Evolutionary conservation across 2,113 vertebrate species (phyloP), one percentile per base, ranked within the genome.

Genomic region (Tetrao urogallus): DNA sequence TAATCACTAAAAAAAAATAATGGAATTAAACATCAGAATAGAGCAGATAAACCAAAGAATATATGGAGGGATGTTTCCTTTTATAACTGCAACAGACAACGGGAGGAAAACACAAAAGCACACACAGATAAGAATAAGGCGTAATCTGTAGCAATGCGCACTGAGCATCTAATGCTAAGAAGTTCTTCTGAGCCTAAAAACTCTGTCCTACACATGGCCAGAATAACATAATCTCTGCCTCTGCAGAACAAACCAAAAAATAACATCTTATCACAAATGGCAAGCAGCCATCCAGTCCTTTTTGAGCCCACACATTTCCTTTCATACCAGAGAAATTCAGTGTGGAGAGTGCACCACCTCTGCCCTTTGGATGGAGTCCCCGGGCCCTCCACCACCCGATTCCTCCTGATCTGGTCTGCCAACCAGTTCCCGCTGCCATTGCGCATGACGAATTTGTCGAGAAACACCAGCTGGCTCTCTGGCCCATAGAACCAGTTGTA

Each of bases 401-500:
- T 98, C 90, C 97, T 98, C 90, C 98, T 98, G 97, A 99, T 99
- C 80, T 98, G 97, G 65, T 99, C 98, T 54, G 99, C 99, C 94
- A 99, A 89, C 99, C 99, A 99, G 97, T 99, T 99, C 42, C 99
- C 99, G 20, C 99, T 99, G 95, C 99, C 99, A 3, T 99, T 99
- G 75, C 99, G 98, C 98, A 99, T 97, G 82, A 99, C 98, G 13
- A 98, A 99, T 72, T 98, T 99, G 96, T 99, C 99, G 16, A 99
- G 96, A 96, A 99, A 99, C 66, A 99, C 99, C 97, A 99, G 96
- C 93, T 99, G 99, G 91, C 99, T 99, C 97, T 99, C 99, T 1
- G 99, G 99, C 18, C 99, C 99, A 2, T 99, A 99, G 97, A 99
- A 99, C 99, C 99, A 99, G 97, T 99, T 99, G 93, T 99, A 99